A percentile compares a stretch with the other conserved stretches of the same genome.
phyloP scores from a whole-genome alignment of 1,140 invertebrate genomes.

The Cyphomyrmex costatus region DNA sequence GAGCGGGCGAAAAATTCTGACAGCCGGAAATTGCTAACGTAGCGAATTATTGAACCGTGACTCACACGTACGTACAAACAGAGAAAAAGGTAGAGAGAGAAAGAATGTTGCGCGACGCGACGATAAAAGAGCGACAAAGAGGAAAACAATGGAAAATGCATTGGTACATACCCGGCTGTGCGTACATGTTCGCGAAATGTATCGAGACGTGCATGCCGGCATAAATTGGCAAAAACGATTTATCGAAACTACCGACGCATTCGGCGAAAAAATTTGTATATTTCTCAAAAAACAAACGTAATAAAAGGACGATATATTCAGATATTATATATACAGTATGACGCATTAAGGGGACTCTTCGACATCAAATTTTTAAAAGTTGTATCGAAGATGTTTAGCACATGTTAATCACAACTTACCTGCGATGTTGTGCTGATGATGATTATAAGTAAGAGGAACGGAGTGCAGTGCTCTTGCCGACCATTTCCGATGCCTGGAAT shows the following conservation, averaged over 20 bases:
- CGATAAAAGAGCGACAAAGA: slow-evolving; percentile 47
- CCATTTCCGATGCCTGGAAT: slow-evolving; percentile 90
- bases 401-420: slow-evolving; percentile 85
- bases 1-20: slow-evolving; percentile 57
- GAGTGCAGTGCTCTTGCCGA: slow-evolving; percentile 90
- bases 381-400: no score
- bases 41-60: slow-evolving; percentile 75
- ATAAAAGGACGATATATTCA: background rate
- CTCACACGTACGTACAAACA: slow-evolving; percentile 47
- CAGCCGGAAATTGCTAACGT: slow-evolving; percentile 73
- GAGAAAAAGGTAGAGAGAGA: background rate
- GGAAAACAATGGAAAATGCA: slow-evolving; percentile 69
- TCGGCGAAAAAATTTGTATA: slow-evolving; percentile 13
- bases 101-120: background rate
- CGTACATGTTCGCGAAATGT: slow-evolving; percentile 61
- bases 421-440: slow-evolving; percentile 93
- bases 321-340: background rate
- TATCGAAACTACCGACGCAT: slow-evolving; percentile 29
- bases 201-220: background rate
- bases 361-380: background rate
- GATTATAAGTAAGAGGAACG: slow-evolving; percentile 94
- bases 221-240: slow-evolving; percentile 67
- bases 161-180: slow-evolving; percentile 66
- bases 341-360: background rate
- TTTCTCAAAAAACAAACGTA: background rate